These are phyloP conservation scores for Scaptomyza flava DNA, from an alignment of 2,888 invertebrate genomes.

Conservation along the genomic window DNA sequence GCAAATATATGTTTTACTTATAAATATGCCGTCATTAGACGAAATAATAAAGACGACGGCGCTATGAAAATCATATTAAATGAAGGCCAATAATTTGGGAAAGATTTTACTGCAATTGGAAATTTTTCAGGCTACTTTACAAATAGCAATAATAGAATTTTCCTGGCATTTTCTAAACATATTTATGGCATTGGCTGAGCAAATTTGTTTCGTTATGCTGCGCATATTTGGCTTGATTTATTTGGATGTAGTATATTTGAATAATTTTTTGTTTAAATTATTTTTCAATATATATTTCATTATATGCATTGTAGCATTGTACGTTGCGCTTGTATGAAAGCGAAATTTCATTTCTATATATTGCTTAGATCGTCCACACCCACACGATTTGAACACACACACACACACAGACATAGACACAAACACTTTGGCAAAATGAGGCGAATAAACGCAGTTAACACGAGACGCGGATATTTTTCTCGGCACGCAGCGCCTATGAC, in stretches of 20 bases:
- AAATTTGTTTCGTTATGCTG: constrained; percentile 34
- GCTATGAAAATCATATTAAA: constrained; percentile 23
- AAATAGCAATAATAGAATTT: background rate
- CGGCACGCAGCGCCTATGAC: constrained; percentile 74
- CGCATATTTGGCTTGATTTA: constrained; percentile 44
- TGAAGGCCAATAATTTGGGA: constrained; percentile 22
- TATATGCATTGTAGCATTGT: constrained; percentile 43
- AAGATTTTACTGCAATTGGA: constrained; percentile 19
- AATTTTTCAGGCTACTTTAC: background rate
- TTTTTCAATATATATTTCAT: constrained; percentile 32
- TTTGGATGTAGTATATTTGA: constrained; percentile 25
- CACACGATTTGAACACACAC: constrained; percentile 19
- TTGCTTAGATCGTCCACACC: constrained; percentile 49
- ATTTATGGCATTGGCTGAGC: constrained; percentile 29
- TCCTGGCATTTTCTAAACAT: background rate
- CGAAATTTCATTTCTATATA: constrained; percentile 27
- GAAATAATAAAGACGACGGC: constrained; percentile 20
- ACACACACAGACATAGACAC: constrained; percentile 25
- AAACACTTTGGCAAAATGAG: constrained; percentile 37
- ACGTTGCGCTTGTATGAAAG: constrained; percentile 40
- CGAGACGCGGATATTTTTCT: constrained; percentile 27
- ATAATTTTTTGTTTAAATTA: constrained; percentile 1
- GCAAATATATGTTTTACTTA: constrained; percentile 73
- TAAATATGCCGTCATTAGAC: constrained; percentile 58
- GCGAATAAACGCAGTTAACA: constrained; percentile 30